Evolutionary conservation across 2,113 vertebrate species (phyloP), one percentile per base, ranked within the genome.

Genomic region (Meles meles): DNA sequence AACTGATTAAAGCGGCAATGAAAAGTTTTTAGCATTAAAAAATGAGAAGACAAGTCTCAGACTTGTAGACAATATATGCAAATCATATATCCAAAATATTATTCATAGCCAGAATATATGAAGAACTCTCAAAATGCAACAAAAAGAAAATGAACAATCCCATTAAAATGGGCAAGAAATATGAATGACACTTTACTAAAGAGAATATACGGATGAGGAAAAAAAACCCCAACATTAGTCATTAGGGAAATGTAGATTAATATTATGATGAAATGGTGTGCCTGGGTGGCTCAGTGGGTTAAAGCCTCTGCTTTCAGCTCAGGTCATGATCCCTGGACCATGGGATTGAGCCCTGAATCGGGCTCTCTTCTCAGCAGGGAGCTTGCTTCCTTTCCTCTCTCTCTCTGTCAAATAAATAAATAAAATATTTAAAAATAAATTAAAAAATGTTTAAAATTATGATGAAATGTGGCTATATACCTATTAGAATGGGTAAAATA

Each of bases 61-160:
- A 57, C n/a, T 81, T 17, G 1, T 57, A 86, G 23, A 74, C 18
- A 92, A 31, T 63, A n/a, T 71, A 71, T 29, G 3, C 4, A 71
- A 77, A 34, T 71, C 31, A 42, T 11, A 49, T 85, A 71, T 84
- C 7, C 55, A 1, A 55, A 27, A 88, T 81, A 88, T 23, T 1
- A 52, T 25, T 65, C 7, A 31, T 71, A 91, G 17, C 25, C 23
- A 44, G 47, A 87, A 23, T 52, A 82, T 34, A 18, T 81, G 47
- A 77, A 97, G 23, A 88, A 96, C 23, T 86, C 14, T 94, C 63
- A 89, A 90, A 92, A 63, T 23, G 74, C 44, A 90, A 44, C 52
- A 76, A 39, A 71, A 21, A 31, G 17, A 82, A 77, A 17, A 79
- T 31, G 69, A 88, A 89, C 7, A 95, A 27, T 5, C 34, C n/a